Conservation (phyloP, 2,797 vertebrate species). For the Basileuterus tristriatus region DNA sequence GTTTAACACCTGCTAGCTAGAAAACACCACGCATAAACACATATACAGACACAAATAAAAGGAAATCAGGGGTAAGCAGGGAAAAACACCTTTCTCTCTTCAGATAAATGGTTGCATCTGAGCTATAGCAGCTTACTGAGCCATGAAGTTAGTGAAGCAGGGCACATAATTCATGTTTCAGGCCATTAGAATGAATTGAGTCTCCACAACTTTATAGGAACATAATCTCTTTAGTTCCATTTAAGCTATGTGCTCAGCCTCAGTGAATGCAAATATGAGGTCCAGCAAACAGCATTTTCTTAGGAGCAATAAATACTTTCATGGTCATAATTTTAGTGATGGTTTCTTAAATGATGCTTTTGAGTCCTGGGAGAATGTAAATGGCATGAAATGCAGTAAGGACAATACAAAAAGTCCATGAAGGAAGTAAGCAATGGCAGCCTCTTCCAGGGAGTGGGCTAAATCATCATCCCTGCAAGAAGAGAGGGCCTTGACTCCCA, state of each 20-base stretch:
- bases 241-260: constrained; percentile 35
- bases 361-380: not conserved
- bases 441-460: not conserved
- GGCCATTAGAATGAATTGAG: constrained; percentile 38
- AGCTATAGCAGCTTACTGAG: constrained; percentile 18
- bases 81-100: not conserved
- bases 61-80: not conserved
- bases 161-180: constrained; percentile 37
- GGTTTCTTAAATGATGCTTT: constrained; percentile 30
- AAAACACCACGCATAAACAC: not conserved
- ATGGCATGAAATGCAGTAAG: not conserved
- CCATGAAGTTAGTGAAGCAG: constrained; percentile 43
- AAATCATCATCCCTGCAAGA: not conserved
- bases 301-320: constrained; percentile 13
- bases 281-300: constrained; percentile 22
- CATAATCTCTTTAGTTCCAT: constrained; percentile 47
- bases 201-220: constrained; percentile 54
- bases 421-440: not conserved
- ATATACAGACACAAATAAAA: not conserved
- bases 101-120: constrained; percentile 20
- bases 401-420: not conserved
- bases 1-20: not conserved
- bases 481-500: not conserved
- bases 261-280: not conserved
- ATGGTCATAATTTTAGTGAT: constrained; percentile 28